Evolutionary conservation across 2,113 vertebrate genomes (phyloP).

Genomic region (Clupea harengus): DNA sequence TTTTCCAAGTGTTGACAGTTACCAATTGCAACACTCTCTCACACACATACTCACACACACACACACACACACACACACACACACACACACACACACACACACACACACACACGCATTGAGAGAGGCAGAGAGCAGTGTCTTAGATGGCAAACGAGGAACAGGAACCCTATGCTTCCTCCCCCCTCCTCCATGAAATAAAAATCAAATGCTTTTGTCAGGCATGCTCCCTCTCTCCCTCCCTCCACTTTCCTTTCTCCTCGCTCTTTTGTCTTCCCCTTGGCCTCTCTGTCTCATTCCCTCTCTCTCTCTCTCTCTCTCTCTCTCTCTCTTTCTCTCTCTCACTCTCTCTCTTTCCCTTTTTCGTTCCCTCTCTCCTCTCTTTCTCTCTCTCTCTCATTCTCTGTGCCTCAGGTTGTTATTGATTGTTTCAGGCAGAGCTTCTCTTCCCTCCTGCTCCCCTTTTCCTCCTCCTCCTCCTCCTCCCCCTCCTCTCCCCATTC

Average conservation of each 20-base stretch:
- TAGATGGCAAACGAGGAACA: not conserved
- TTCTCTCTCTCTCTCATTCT: conserved; percentile 17
- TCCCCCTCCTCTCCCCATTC: conserved; percentile 59
- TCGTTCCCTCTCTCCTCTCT: not conserved
- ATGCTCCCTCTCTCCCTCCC: conserved; percentile 5
- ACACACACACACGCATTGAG: no score
- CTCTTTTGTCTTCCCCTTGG: conserved; percentile 28
- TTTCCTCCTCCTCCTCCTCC: conserved; percentile 41
- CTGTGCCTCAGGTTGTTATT: conserved; percentile 22
- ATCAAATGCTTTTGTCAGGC: conserved; percentile 29
- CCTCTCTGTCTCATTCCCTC: conserved; percentile 14
- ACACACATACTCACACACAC: no score
- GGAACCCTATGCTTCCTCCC: not conserved
- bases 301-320: not conserved
- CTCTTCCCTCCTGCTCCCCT: not conserved
- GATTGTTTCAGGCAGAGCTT: conserved; percentile 31
- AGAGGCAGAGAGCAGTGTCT: not conserved
- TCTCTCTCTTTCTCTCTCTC: conserved; percentile 13
- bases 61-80: no score
- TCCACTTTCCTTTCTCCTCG: not conserved
- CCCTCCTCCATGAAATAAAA: conserved; percentile 9
- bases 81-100: no score
- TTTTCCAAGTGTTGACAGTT: not conserved
- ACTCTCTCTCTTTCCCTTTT: not conserved
- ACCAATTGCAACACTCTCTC: not conserved